phyloP scores from a whole-genome alignment of 2,888 invertebrate genomes.

The Tetranychus piercei region DNA sequence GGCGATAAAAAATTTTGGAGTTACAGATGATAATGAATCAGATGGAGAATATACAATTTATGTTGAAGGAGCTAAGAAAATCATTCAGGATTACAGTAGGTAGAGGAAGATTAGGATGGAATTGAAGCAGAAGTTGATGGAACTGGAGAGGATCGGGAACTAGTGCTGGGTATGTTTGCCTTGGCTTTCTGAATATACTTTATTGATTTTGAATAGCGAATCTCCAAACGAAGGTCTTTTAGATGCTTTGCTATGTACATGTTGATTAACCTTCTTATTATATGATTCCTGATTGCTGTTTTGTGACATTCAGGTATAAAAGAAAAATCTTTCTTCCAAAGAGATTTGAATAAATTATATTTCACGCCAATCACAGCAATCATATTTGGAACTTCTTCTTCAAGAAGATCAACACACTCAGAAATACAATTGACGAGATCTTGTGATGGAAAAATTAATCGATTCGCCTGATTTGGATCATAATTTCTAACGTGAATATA shows the following conservation, averaged over 20 bases:
- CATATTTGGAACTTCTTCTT: not conserved
- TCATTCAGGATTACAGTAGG: no score
- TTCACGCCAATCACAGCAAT: not conserved
- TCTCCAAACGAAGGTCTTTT: not conserved
- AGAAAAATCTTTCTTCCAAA: not conserved
- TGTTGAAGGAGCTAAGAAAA: no score
- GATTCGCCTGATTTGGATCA: not conserved
- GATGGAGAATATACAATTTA: no score
- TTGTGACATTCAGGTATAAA: not conserved
- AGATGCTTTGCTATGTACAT: not conserved
- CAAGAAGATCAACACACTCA: not conserved
- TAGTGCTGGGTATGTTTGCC: no score
- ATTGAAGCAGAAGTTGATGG: no score
- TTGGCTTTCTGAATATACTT: no score
- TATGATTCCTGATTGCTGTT: not conserved
- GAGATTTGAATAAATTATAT: not conserved
- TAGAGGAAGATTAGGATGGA: no score
- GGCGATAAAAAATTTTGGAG: no score
- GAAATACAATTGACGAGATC: not conserved
- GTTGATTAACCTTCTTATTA: not conserved
- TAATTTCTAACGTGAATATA: not conserved
- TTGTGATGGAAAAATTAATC: not conserved
- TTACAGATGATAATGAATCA: no score
- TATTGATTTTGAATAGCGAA: no score
- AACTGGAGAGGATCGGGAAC: no score